phyloP scores from a whole-genome alignment of 2,113 vertebrate genomes.

The Thymallus thymallus region DNA sequence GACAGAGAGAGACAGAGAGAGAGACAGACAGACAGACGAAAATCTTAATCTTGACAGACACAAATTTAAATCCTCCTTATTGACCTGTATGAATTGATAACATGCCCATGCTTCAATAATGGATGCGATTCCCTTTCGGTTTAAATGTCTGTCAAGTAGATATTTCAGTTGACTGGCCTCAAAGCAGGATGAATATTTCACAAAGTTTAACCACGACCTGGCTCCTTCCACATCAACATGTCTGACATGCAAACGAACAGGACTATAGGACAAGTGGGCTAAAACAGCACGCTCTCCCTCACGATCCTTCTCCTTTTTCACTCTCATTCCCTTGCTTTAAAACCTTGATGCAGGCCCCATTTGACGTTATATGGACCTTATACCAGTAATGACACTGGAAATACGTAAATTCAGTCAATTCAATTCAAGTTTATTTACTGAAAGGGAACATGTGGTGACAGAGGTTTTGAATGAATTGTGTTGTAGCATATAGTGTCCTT shows the following conservation, averaged over 20 bases:
- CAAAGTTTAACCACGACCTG: conserved; percentile 54
- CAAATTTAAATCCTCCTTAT: conserved; percentile 58
- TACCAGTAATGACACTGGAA: background rate
- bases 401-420: background rate
- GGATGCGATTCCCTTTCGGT: conserved; percentile 38
- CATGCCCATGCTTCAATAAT: conserved; percentile 66
- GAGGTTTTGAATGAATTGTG: too few relatives aligned
- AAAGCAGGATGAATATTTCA: conserved; percentile 71
- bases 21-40: background rate
- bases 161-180: conserved; percentile 64
- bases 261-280: conserved; percentile 42
- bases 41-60: conserved; percentile 34
- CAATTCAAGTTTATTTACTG: too few relatives aligned
- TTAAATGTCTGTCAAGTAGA: conserved; percentile 57
- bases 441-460: too few relatives aligned
- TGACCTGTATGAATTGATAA: conserved; percentile 68
- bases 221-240: conserved; percentile 58
- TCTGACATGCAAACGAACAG: conserved; percentile 66
- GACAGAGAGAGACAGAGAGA: background rate
- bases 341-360: background rate
- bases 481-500: too few relatives aligned
- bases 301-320: conserved; percentile 8
- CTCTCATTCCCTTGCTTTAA: background rate
- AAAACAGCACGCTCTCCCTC: conserved; percentile 26
- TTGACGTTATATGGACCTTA: background rate